Conservation (phyloP, 2,888 invertebrate species). For the Leptinotarsa juncta region DNA sequence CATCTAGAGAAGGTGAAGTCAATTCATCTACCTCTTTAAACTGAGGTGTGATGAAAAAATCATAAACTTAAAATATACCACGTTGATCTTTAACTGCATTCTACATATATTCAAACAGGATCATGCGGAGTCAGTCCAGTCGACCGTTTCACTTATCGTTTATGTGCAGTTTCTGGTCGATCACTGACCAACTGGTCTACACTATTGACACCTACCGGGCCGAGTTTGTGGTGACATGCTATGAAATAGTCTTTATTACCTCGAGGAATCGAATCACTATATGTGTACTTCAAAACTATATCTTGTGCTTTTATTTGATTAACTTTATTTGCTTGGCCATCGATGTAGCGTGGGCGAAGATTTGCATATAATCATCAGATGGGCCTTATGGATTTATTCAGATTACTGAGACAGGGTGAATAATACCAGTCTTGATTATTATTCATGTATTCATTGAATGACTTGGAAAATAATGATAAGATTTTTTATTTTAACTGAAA, state of each 20-base stretch:
- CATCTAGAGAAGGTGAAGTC: constrained; percentile 28
- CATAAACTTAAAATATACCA: constrained; percentile 62
- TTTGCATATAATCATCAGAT: constrained; percentile 58
- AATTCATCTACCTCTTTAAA: constrained; percentile 20
- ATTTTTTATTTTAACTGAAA: not conserved
- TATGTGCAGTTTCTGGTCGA: constrained; percentile 41
- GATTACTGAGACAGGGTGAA: constrained; percentile 45
- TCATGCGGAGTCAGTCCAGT: constrained; percentile 58
- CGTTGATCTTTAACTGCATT: constrained; percentile 62
- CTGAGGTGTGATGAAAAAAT: constrained; percentile 63
- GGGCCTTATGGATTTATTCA: constrained; percentile 49
- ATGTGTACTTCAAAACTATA: constrained; percentile 57
- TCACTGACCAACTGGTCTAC: constrained; percentile 48
- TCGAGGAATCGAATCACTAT: constrained; percentile 62
- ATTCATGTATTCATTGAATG: constrained; percentile 18
- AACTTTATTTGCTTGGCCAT: constrained; percentile 44
- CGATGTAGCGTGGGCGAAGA: constrained; percentile 40
- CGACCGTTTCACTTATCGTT: constrained; percentile 47
- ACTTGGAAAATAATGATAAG: not conserved
- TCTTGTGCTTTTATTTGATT: constrained; percentile 51
- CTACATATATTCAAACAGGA: constrained; percentile 63
- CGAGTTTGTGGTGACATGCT: constrained; percentile 65
- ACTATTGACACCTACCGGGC: constrained; percentile 64
- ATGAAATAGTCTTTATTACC: constrained; percentile 66
- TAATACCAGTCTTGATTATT: constrained; percentile 8